Conservation (phyloP, 2,113 vertebrate genomes). For the Mesoclemmys tuberculata region DNA sequence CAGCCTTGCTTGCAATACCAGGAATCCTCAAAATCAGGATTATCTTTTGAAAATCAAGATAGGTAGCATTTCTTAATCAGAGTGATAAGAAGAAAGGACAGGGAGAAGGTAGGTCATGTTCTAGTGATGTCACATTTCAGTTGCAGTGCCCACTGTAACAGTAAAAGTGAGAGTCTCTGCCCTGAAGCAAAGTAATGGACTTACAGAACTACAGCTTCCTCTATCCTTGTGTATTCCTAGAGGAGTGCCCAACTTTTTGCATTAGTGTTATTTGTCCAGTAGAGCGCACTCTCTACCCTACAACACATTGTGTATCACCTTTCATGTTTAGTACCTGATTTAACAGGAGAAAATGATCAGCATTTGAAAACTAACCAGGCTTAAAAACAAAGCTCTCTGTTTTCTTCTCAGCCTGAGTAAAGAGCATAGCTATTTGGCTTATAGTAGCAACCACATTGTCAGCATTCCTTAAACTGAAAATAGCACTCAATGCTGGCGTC, state of each 20-base stretch:
- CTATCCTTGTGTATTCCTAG: not conserved
- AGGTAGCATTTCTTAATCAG: not conserved
- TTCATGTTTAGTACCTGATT: not conserved
- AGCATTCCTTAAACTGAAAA: constrained; percentile 14
- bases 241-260: not conserved
- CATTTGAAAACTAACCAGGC: not conserved
- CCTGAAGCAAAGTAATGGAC: fast-evolving
- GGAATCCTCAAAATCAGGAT: not conserved
- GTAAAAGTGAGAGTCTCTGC: not conserved
- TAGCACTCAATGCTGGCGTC: constrained; percentile 3
- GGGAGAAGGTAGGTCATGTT: not conserved
- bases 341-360: not conserved
- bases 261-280: not conserved
- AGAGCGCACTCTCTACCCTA: constrained; percentile 39
- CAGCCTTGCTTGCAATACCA: not conserved
- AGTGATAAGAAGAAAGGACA: not conserved
- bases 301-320: not conserved
- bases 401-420: constrained; percentile 3
- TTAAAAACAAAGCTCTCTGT: not conserved
- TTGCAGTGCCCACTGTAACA: not conserved
- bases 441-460: not conserved
- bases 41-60: not conserved
- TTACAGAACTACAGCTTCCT: not conserved
- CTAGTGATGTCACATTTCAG: not conserved
- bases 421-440: constrained; percentile 25